phyloP scores from a whole-genome alignment of 2,113 vertebrate species.

The Cnemophilus loriae region DNA sequence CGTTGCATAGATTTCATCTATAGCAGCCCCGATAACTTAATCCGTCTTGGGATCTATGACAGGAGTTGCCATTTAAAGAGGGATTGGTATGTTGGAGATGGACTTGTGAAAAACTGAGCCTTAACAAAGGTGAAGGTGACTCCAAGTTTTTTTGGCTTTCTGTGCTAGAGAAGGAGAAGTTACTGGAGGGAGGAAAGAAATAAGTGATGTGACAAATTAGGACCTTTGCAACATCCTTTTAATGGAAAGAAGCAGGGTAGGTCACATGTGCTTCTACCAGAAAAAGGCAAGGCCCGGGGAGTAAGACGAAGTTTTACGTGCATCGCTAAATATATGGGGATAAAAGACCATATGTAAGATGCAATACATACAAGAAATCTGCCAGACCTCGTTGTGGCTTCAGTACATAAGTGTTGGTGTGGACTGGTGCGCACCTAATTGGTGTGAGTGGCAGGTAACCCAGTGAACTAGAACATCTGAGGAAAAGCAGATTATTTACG shows the following conservation, averaged over 20 bases:
- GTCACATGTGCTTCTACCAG: not conserved
- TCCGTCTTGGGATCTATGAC: not conserved
- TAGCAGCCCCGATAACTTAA: not conserved
- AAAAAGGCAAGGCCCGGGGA: not conserved
- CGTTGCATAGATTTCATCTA: not conserved
- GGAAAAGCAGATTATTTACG: not conserved
- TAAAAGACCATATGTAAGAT: not conserved
- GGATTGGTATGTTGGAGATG: not conserved
- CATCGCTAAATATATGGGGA: not conserved
- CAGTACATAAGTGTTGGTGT: not conserved
- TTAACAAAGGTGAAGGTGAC: not conserved
- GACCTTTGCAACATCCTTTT: not conserved
- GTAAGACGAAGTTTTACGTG: not conserved
- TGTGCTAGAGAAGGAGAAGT: not conserved
- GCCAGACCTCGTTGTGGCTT: not conserved
- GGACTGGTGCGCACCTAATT: not conserved
- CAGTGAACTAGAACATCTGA: not conserved
- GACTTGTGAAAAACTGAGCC: not conserved
- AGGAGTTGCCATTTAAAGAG: not conserved
- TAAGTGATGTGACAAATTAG: not conserved
- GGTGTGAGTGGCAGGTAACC: not conserved
- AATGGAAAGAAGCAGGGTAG: not conserved
- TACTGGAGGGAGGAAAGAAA: not conserved
- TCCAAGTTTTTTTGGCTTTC: not conserved
- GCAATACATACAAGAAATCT: not conserved